These are phyloP conservation scores for Mesorhabditis spiculigera DNA, from an alignment of 2,888 invertebrate species.

Conservation along the genomic window DNA sequence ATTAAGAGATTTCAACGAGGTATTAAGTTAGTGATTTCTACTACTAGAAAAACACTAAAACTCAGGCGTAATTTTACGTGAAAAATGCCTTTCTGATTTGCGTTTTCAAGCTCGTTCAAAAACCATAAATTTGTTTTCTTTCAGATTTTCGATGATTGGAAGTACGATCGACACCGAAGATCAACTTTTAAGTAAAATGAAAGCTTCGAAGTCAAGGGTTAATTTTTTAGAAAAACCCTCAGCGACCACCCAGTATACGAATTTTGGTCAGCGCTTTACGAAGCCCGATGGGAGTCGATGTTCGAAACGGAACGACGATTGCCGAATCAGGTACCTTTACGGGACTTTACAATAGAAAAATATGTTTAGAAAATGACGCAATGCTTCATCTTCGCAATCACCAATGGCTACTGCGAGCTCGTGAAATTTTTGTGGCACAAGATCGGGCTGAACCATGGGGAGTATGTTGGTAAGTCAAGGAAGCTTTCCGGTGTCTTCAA, in stretches of 20 bases:
- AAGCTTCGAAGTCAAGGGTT: neutral
- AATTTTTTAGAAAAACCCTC: slow-evolving; percentile 30
- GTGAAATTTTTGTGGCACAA: slow-evolving; percentile 34
- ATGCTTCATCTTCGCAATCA: slow-evolving; percentile 37
- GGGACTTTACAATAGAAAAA: neutral
- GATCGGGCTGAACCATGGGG: slow-evolving; percentile 26
- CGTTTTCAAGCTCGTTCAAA: no score
- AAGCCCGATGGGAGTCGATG: slow-evolving; percentile 19
- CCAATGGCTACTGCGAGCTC: slow-evolving; percentile 33
- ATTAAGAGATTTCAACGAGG: neutral
- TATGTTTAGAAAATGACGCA: slow-evolving; percentile 26
- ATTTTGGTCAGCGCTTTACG: slow-evolving; percentile 39
- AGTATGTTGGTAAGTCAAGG: slow-evolving; percentile 22
- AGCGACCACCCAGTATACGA: slow-evolving; percentile 41
- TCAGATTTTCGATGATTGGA: slow-evolving; percentile 28
- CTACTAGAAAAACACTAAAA: no score
- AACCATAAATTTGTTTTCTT: neutral
- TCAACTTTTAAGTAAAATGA: slow-evolving; percentile 28
- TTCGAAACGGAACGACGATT: slow-evolving; percentile 30
- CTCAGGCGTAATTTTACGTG: no score
- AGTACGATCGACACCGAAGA: slow-evolving; percentile 31
- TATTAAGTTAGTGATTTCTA: no score
- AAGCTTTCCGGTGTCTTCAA: neutral
- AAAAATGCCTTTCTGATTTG: no score
- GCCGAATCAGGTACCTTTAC: slow-evolving; percentile 19